Base-by-base conservation (phyloP, 2,113 vertebrate species). In the Zosterops borbonicus region DNA sequence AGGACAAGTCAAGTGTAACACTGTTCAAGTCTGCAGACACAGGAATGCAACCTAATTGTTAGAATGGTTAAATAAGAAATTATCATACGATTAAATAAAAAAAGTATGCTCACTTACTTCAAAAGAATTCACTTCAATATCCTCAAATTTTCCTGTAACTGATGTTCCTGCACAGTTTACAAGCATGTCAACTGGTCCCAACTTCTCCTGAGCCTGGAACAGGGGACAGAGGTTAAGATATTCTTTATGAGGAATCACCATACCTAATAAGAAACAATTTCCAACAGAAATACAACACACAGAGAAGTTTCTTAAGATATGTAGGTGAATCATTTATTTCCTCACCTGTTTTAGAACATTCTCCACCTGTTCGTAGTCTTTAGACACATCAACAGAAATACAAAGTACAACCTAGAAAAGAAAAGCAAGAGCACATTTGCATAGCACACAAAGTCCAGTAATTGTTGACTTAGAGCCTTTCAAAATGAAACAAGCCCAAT, bases 141-240 rank as follows among this genome's bases (percentile, higher is more conserved):
- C 99, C 94, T 99, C 99, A 97, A 99, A 99, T 94, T 99, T 99
- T 89, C 97, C 99, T 75, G 98, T 97, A 80, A 99, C 10, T 20
- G 99, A 96, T 9, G 53, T 98, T 82, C 99, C 99, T 13, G 99
- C 99, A 87, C 99, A 99, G 96, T 99, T 99, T 53, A 99, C 98
- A 47, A 99, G 98, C 99, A 99, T 99, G 94, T 99, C 99, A 86
- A 99, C 99, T 5, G 99, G 99, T 9, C 99, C 99, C 85, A 99
- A 93, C 91, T 99, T 99, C 96, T 99, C 99, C 89, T 99, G 99
- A 95, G 99, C 99, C 99, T 99, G 92, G 29, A 96, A 95, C 22
- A 74, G 31, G 10, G 4, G 11, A 92, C 0, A 90, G 68, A 82
- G 2, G 13, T 65, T 39, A 84, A 60, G 22, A 85, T 29, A 13